phyloP scores from a whole-genome alignment of 2,797 vertebrate genomes.

The Danionella dracula region DNA sequence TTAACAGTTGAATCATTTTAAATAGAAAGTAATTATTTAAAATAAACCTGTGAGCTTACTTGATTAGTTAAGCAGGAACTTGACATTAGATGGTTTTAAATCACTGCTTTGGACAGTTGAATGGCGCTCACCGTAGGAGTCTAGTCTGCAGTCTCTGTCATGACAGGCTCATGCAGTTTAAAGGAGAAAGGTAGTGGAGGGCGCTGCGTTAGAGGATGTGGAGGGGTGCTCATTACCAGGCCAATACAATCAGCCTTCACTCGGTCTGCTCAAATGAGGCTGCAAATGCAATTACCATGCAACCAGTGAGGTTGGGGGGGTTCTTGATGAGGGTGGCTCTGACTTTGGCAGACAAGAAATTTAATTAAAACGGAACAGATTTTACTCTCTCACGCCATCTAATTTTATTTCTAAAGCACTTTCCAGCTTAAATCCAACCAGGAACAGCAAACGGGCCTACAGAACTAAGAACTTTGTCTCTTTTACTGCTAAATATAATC shows the following conservation, averaged over 20 bases:
- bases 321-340: constrained; percentile 7
- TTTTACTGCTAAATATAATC: not conserved
- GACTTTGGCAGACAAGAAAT: constrained; percentile 29
- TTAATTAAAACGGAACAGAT: constrained; percentile 43
- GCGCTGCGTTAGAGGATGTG: constrained; percentile 2
- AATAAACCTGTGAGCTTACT: not conserved
- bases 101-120: not conserved
- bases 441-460: not conserved
- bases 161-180: constrained; percentile 16
- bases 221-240: constrained; percentile 49
- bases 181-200: not conserved
- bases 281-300: constrained; percentile 51
- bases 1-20: not conserved
- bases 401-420: constrained; percentile 32
- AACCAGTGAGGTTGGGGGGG: not conserved
- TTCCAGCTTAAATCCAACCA: constrained; percentile 3
- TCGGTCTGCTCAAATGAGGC: constrained; percentile 54
- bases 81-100: not conserved
- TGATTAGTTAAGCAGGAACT: not conserved
- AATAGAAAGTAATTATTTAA: not conserved
- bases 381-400: constrained; percentile 32
- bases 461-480: constrained; percentile 1
- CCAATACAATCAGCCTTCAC: constrained; percentile 54
- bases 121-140: not conserved
- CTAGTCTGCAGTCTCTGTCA: constrained; percentile 16